Base-by-base conservation (phyloP, 2,113 vertebrate genomes). In the Empidonax traillii region DNA sequence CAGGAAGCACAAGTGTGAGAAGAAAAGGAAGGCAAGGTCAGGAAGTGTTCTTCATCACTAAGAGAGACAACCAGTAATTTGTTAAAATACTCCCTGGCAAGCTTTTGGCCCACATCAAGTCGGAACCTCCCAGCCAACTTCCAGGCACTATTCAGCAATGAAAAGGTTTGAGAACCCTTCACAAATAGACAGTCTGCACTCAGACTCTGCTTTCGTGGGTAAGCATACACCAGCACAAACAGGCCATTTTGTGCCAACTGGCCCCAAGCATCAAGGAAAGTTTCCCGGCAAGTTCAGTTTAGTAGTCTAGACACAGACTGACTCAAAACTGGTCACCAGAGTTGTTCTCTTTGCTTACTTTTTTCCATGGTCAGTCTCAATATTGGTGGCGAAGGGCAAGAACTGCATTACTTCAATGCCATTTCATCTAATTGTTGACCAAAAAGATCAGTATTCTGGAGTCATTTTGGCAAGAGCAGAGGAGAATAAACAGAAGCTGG, bases 301-400 rank as follows among this genome's bases (percentile, higher is more conserved):
- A 77, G 47, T 75, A 97, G 80, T 93, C 95, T 78, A 92, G 69
- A 95, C 83, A 90, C 83, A 92, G 61, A 87, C 39, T 49, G 80
- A 89, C 68, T 78, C 86, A 84, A 53, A 95, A 93, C 30, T 81
- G 56, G 65, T 81, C 93, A 84, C 89, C 63, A 52, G 33, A 90
- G 28, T 13, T 78, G 30, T 18, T 84, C 39, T 89, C 84, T 51
- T 41, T 1, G 7, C 59, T 71, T 30, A 33, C 7, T 20, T 86
- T 86, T 93, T 68, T 63, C 56, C 27, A 71, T 1, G 2, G 61
- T 5, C 41, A 77, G 33, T 47, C 47, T 87, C 39, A 72, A 3
- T 5, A 4, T 3, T 63, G 65, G 22, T 49, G 41, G 61, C 25
- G 69, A 67, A 89, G 20, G 37, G 23, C 43, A 84, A 75, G 51